Conservation (phyloP, 2,888 invertebrate genomes). For the Ferrisia virgata region DNA sequence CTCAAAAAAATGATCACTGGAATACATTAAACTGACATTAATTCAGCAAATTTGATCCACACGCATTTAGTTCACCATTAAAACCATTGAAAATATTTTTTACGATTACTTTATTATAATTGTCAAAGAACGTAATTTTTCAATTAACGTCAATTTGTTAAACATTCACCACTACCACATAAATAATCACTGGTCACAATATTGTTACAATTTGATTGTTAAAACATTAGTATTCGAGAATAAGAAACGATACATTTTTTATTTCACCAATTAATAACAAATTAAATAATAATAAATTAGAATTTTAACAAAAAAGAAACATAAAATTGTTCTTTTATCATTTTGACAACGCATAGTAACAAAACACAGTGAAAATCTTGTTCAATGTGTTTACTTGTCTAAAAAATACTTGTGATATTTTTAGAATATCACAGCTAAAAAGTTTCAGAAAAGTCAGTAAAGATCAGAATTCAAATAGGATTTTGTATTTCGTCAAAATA, state of each 20-base stretch:
- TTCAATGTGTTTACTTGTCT: background rate
- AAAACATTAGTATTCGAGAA: background rate
- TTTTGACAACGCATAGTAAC: constrained; percentile 22
- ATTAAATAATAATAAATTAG: background rate
- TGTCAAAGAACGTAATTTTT: constrained; percentile 10
- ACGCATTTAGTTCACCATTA: background rate
- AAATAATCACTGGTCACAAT: background rate
- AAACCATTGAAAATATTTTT: background rate
- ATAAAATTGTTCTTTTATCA: constrained; percentile 10
- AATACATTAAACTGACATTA: background rate
- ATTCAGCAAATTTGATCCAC: background rate
- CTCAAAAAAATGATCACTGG: background rate
- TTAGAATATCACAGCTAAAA: background rate
- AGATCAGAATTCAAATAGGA: background rate
- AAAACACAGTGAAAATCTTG: constrained; percentile 16
- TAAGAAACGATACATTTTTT: background rate
- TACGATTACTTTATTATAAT: constrained; percentile 2
- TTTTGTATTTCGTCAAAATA: too few relatives aligned
- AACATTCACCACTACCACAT: background rate
- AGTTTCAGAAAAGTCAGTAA: background rate
- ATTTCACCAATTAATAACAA: background rate
- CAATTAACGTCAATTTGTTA: background rate
- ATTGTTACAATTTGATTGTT: background rate
- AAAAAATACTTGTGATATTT: background rate
- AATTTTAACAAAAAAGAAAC: constrained; percentile 1